Base-by-base conservation (phyloP, 2,113 vertebrate genomes). In the Sterna hirundo region DNA sequence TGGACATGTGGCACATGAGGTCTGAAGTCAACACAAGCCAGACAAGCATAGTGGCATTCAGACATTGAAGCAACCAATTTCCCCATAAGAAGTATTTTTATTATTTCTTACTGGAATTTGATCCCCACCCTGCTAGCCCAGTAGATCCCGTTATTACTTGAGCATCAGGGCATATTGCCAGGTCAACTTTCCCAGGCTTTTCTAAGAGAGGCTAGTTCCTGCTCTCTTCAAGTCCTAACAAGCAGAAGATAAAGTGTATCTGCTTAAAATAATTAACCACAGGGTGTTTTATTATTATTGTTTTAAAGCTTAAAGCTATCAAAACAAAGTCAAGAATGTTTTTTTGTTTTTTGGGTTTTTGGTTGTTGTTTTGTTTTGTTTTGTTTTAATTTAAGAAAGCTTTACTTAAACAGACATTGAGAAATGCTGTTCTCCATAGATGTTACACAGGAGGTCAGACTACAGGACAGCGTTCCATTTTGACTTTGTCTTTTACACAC, bases 141-240 rank as follows among this genome's bases (percentile, higher is more conserved):
- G 44, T 14, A 93, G 83, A 96, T 91, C 66, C 75, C 46, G 0
- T 74, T 94, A 90, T 77, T 96, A 66, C 64, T 90, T 83, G 85
- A 93, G 42, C 38, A 83, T 66, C n/a, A 75, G 62, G 95, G 92
- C 82, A 81, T 17, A 42, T 14, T 90, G 88, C 93, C 96, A 97
- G 86, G 55, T 75, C 79, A 81, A 44, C 38, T 94, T 96, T 96
- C 96, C 83, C 96, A 96, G 76, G 79, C 83, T 94, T 96, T 95
- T 66, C 60, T 77, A 69, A 58, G 22, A 66, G 42, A 77, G 6
- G n/a, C 84, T 92, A 79, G 19, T 46, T 94, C 34, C 60, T 69
- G 49, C 25, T 58, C n/a, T 81, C 42, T 69, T 88, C 27, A 1
- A 66, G 71, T 66, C 34, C 11, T 81, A 88, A 78, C 51, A 94